phyloP scores from a whole-genome alignment of 1,140 invertebrate species.

The Aphelinus certus region DNA sequence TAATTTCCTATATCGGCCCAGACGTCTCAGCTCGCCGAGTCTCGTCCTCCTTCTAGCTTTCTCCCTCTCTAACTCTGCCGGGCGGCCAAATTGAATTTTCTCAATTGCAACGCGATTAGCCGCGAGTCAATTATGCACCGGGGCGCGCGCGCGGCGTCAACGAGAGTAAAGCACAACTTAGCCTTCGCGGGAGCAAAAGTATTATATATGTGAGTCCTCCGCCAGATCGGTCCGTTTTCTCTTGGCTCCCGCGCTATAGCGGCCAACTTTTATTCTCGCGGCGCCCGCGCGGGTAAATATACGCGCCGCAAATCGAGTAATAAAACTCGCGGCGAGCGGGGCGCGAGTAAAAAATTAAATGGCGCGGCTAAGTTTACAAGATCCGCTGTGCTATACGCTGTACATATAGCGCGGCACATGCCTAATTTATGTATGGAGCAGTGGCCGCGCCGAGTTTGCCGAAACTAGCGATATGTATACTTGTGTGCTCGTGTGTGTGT shows the following conservation, averaged over 20 bases:
- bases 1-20: not conserved
- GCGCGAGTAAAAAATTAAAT: conserved; percentile 37
- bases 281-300: conserved; percentile 20
- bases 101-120: conserved; percentile 24
- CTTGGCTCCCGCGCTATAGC: not conserved
- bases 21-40: not conserved
- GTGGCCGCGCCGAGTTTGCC: conserved; percentile 6
- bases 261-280: conserved; percentile 30
- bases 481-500: too few relatives aligned
- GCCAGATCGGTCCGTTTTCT: not conserved
- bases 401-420: conserved; percentile 10
- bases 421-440: conserved; percentile 41
- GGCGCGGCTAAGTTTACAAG: not conserved
- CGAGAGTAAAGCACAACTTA: conserved; percentile 1
- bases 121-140: conserved; percentile 10
- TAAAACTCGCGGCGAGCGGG: conserved; percentile 12
- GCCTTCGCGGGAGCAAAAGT: too few relatives aligned
- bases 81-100: not conserved
- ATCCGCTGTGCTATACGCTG: too few relatives aligned
- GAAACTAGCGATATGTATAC: not conserved
- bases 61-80: not conserved
- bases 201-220: too few relatives aligned
- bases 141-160: not conserved
- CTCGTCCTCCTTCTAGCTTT: too few relatives aligned
- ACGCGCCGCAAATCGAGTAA: conserved; percentile 29